Evolutionary conservation across 2,888 invertebrate genomes (phyloP).

Genomic region (Tenthredo scrophulariae): DNA sequence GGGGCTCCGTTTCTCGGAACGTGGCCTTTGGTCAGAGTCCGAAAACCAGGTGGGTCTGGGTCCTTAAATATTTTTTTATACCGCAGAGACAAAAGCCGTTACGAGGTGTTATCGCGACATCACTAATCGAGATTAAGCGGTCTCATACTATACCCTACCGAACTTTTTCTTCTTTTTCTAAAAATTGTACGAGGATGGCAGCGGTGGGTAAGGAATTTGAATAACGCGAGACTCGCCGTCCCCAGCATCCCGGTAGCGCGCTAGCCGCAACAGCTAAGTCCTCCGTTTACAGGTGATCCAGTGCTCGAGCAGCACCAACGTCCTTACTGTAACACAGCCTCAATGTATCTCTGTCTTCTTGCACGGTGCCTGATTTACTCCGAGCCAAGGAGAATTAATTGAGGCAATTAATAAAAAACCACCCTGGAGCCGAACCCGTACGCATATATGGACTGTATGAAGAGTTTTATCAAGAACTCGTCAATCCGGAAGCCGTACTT

Average conservation of each 20-base stretch:
- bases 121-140: slow-evolving; percentile 54
- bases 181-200: slow-evolving; percentile 11
- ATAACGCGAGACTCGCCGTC: slow-evolving; percentile 36
- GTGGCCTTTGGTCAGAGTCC: background rate
- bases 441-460: background rate
- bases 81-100: slow-evolving; percentile 35
- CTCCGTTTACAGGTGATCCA: slow-evolving; percentile 27
- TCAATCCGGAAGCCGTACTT: slow-evolving; percentile 27
- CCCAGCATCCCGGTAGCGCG: slow-evolving; percentile 12
- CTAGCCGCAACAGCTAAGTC: background rate
- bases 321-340: slow-evolving; percentile 11
- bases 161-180: background rate
- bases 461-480: slow-evolving; percentile 9
- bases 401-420: slow-evolving; percentile 47
- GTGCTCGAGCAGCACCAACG: background rate
- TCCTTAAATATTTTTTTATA: slow-evolving; percentile 41
- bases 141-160: slow-evolving; percentile 8
- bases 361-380: slow-evolving; percentile 43
- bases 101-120: slow-evolving; percentile 52
- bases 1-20: background rate
- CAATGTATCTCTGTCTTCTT: slow-evolving; percentile 48
- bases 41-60: slow-evolving; percentile 33
- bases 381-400: slow-evolving; percentile 40
- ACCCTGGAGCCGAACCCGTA: background rate
- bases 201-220: slow-evolving; percentile 53